A percentile compares a stretch with the other conserved stretches of the same genome.
Conservation (phyloP, 2,113 vertebrate species). For the Uria aalge region DNA sequence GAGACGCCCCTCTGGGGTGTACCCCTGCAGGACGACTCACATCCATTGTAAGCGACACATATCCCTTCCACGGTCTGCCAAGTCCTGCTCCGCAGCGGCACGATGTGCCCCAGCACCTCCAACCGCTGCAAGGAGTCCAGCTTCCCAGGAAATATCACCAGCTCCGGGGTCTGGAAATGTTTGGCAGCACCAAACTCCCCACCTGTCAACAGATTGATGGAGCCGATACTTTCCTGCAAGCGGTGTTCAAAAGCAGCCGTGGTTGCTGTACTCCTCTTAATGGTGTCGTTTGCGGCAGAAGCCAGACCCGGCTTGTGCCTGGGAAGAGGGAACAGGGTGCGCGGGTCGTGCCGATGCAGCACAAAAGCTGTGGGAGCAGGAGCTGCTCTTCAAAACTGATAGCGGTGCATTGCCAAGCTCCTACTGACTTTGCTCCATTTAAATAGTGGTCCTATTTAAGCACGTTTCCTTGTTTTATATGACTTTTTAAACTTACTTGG, state of each 20-base stretch:
- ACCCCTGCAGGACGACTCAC: background rate
- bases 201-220: background rate
- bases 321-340: background rate
- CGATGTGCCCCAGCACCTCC: background rate
- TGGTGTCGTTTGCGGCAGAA: background rate
- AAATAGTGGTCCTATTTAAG: background rate
- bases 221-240: background rate
- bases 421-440: background rate
- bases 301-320: background rate
- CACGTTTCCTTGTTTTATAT: background rate
- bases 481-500: background rate
- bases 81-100: background rate
- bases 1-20: background rate
- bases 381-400: background rate
- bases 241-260: background rate
- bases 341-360: background rate
- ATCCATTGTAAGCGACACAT: accelerated
- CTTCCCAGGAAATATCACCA: background rate
- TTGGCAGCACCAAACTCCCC: background rate
- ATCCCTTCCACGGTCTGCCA: background rate
- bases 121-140: background rate
- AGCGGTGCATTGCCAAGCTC: background rate
- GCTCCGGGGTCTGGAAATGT: background rate
- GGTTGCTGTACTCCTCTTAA: background rate
- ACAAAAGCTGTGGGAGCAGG: background rate